Percentiles rank a stretch among this genome's conserved stretches.
Conservation (phyloP, 2,888 invertebrate genomes). For the Ormyrus thymus region DNA sequence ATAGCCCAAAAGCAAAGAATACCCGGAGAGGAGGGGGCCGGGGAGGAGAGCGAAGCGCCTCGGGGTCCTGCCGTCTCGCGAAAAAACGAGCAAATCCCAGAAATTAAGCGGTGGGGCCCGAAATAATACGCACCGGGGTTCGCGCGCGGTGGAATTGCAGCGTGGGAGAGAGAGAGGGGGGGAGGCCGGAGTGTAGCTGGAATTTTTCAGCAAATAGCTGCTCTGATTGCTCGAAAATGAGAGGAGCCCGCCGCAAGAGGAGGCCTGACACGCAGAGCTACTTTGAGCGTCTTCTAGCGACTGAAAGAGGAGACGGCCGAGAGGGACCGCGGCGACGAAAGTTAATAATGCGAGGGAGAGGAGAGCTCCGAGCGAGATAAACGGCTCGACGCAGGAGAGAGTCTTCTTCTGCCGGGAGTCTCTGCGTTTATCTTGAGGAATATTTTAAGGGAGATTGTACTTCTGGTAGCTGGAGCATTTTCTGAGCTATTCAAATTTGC, state of each 20-base stretch:
- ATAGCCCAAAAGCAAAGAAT: not conserved
- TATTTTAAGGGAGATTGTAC: too few relatives aligned
- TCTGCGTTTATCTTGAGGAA: too few relatives aligned
- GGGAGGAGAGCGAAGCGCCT: constrained; percentile 1
- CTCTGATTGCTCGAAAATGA: constrained; percentile 40
- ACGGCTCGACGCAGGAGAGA: too few relatives aligned
- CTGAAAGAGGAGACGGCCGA: not conserved
- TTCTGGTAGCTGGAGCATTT: too few relatives aligned
- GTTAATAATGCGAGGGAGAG: constrained; percentile 17
- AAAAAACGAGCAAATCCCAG: constrained; percentile 25
- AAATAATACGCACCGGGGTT: constrained; percentile 37
- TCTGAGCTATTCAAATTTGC: too few relatives aligned
- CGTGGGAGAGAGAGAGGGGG: constrained; percentile 14
- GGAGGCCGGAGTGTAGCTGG: not conserved
- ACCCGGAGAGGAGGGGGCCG: not conserved
- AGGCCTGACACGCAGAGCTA: not conserved
- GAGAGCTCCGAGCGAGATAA: not conserved
- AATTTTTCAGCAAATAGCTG: constrained; percentile 51
- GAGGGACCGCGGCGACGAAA: not conserved
- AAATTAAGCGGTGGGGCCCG: constrained; percentile 14
- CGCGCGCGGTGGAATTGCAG: constrained; percentile 7
- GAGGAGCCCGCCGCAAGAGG: not conserved
- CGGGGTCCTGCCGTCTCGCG: constrained; percentile 3
- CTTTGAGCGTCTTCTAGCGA: not conserved
- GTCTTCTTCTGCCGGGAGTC: too few relatives aligned